Percentiles rank a stretch among this genome's conserved stretches.
Conservation (phyloP, 1,140 invertebrate species). For the Formica exsecta region DNA sequence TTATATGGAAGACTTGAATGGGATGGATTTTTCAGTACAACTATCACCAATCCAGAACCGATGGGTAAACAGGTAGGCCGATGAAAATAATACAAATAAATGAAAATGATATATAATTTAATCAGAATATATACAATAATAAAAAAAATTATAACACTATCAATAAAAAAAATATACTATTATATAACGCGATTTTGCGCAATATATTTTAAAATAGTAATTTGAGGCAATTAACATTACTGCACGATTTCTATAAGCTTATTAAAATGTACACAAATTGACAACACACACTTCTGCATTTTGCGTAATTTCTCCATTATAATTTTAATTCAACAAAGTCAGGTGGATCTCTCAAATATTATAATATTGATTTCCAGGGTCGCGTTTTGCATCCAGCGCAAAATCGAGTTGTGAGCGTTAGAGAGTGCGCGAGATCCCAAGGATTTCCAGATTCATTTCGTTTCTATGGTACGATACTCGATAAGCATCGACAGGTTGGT, state of each 20-base stretch:
- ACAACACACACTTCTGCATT: too few relatives aligned
- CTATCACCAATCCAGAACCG: conserved; percentile 95
- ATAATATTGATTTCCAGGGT: conserved; percentile 84
- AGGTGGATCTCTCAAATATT: not conserved
- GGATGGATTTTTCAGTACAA: conserved; percentile 95
- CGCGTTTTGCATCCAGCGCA: conserved; percentile 94
- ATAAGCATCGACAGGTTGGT: conserved; percentile 95
- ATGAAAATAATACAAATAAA: not conserved
- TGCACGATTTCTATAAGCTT: too few relatives aligned
- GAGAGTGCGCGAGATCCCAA: conserved; percentile 95
- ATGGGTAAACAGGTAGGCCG: conserved; percentile 94
- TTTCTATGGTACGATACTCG: conserved; percentile 92
- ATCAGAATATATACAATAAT: too few relatives aligned
- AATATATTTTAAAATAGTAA: too few relatives aligned
- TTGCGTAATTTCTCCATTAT: too few relatives aligned
- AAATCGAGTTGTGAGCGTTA: conserved; percentile 93
- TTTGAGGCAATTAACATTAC: too few relatives aligned
- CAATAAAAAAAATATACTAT: too few relatives aligned
- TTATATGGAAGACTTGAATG: conserved; percentile 92
- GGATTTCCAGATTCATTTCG: conserved; percentile 93
- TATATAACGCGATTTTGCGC: too few relatives aligned
- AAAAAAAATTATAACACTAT: too few relatives aligned
- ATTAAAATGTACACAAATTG: too few relatives aligned
- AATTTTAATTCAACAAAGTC: not conserved
- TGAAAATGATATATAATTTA: not conserved